A percentile compares a stretch with the other conserved stretches of the same genome.
Evolutionary conservation across 2,797 vertebrate species (phyloP).

Genomic region (Acanthiza pusilla): DNA sequence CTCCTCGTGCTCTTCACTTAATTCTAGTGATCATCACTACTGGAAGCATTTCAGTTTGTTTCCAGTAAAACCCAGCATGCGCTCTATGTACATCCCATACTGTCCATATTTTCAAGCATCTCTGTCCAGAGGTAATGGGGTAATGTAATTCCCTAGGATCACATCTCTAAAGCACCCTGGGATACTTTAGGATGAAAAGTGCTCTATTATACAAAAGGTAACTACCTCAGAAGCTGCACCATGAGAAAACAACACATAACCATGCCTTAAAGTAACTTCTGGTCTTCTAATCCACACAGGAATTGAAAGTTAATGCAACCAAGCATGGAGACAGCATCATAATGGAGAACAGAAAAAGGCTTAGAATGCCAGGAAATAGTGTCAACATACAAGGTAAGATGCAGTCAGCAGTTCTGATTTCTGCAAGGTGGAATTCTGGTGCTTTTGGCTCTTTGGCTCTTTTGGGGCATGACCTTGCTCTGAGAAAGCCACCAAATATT

Average conservation of each 20-base stretch:
- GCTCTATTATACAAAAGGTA: background rate
- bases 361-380: background rate
- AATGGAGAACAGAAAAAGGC: background rate
- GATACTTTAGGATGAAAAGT: background rate
- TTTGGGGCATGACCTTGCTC: background rate
- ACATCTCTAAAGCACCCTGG: background rate
- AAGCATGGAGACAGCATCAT: background rate
- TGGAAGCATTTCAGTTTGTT: background rate
- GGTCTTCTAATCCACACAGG: background rate
- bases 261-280: background rate
- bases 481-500: background rate
- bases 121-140: background rate
- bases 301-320: background rate
- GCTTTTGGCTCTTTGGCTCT: background rate
- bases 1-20: background rate
- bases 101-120: background rate
- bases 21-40: background rate
- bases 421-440: background rate
- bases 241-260: background rate
- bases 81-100: background rate
- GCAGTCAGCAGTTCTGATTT: background rate
- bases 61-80: background rate
- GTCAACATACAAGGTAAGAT: background rate
- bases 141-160: background rate
- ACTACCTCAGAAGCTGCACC: background rate